Evolutionary conservation across 2,797 vertebrate species (phyloP).

Genomic region (Hippocampus kuda): DNA sequence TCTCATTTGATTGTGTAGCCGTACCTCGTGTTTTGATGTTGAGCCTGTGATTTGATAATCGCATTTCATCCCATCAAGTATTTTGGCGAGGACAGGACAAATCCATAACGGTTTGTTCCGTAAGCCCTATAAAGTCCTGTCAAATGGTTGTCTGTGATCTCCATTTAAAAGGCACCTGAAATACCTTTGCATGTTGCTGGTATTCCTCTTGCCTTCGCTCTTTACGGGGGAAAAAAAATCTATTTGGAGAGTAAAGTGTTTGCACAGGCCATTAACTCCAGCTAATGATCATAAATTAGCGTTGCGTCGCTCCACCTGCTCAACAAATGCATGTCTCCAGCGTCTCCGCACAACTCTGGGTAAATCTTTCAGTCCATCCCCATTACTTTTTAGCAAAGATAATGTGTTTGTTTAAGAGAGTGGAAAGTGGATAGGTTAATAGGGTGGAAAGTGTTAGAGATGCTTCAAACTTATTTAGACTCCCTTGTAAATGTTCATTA

Average conservation of each 20-base stretch:
- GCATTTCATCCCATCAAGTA: no score
- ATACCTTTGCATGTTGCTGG: constrained; percentile 14
- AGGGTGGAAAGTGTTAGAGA: constrained; percentile 5
- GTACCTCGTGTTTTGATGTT: no score
- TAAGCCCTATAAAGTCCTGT: neutral
- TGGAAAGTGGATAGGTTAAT: constrained; percentile 9
- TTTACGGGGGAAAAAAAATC: constrained; percentile 31
- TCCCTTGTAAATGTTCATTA: constrained; percentile 3
- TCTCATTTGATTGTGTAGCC: no score
- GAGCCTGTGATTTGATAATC: neutral
- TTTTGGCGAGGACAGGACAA: neutral
- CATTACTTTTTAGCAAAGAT: neutral
- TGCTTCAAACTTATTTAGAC: constrained; percentile 3
- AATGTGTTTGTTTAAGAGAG: constrained; percentile 9
- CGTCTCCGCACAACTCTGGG: constrained; percentile 11
- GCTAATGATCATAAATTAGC: constrained; percentile 59
- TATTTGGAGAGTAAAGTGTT: constrained; percentile 44
- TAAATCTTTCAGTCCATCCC: neutral
- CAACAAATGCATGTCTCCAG: constrained; percentile 24
- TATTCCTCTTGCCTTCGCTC: constrained; percentile 27
- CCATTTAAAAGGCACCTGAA: constrained; percentile 1
- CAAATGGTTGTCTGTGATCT: neutral
- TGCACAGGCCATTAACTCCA: constrained; percentile 51
- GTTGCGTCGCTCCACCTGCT: constrained; percentile 28
- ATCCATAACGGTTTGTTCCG: neutral